Evolutionary conservation across 2,888 invertebrate genomes (phyloP), one percentile per base, ranked within the genome.

Genomic region (Andricus quercusramuli): DNA sequence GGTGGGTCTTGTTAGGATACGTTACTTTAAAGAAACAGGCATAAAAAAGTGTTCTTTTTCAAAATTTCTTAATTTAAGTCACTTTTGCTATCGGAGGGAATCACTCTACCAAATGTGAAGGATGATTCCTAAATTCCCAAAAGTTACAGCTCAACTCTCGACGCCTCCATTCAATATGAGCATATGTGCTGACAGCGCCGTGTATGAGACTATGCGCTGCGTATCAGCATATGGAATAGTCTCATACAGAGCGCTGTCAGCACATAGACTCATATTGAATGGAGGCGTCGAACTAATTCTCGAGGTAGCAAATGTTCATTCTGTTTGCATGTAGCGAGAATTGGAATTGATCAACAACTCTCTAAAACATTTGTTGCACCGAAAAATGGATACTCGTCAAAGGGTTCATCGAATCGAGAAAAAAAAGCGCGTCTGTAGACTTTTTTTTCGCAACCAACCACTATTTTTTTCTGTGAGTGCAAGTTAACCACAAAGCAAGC

Each of bases 401-500:
- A 70, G 70, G 51, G 29, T 70, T 70, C 29, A 56, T 70, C 13
- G 70, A 25, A 29, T 51, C 70, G 70, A 17, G 1, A 70, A 70
- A 37, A 47, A 70, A 70, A 51, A 25, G 0, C 22, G n/a, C 13
- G n/a, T 13, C 59, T 22, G 22, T 62, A n/a, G n/a, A 62, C 3
- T 9, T 11, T 51, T 70, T 70, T 51, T 70, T 70, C 29, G 17
- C 29, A 11, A 20, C 3, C 8, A 51, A 70, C 47, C 20, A 70
- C 17, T 11, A 51, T 32, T 32, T 70, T 29, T 29, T 29, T 51
- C n/a, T 13, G 25, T 47, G 29, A 29, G 51, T 74, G 56, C 56
- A 29, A 51, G 56, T 74, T 29, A 56, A 74, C 32, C 74, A 13
- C 74, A 47, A 70, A 74, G 74, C 32, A 51, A 51, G 25, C 74